Evolutionary conservation across 2,888 invertebrate species (phyloP).

Genomic region (Fragum whitleyi): DNA sequence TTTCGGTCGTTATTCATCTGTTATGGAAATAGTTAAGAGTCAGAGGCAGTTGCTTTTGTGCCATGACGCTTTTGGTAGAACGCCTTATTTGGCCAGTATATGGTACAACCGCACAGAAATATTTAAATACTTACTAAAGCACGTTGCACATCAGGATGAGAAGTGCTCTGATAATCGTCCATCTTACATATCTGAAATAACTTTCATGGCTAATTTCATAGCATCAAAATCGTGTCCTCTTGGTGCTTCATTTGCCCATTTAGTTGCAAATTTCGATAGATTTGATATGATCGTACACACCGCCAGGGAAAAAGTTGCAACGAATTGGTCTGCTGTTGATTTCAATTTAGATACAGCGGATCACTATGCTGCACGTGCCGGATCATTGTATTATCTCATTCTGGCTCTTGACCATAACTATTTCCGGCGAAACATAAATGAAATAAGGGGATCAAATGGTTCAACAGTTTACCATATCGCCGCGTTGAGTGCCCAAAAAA

Average conservation of each 20-base stretch:
- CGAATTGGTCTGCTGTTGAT: slow-evolving; percentile 13
- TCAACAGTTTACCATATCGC: slow-evolving; percentile 26
- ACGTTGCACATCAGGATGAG: not conserved
- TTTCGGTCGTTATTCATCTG: not conserved
- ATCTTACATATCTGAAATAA: not conserved
- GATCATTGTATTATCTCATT: not conserved
- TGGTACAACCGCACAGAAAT: slow-evolving; percentile 3
- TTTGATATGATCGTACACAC: not conserved
- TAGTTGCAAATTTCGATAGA: slow-evolving; percentile 26
- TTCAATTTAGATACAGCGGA: not conserved
- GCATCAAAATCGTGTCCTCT: slow-evolving; percentile 7
- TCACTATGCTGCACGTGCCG: slow-evolving; percentile 19
- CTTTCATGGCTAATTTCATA: too few species aligned
- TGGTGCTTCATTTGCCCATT: slow-evolving; percentile 20
- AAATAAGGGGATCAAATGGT: not conserved
- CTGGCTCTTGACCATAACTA: not conserved
- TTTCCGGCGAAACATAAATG: not conserved
- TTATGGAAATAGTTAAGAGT: not conserved
- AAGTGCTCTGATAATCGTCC: not conserved
- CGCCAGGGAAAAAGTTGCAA: not conserved
- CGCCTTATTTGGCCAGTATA: slow-evolving; percentile 11
- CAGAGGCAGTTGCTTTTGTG: not conserved
- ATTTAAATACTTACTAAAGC: not conserved
- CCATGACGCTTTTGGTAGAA: slow-evolving; percentile 2
- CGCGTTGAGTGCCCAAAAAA: not conserved